These are phyloP conservation scores for Cyclophora punctaria DNA, from an alignment of 2,888 invertebrate species.

Conservation along the genomic window DNA sequence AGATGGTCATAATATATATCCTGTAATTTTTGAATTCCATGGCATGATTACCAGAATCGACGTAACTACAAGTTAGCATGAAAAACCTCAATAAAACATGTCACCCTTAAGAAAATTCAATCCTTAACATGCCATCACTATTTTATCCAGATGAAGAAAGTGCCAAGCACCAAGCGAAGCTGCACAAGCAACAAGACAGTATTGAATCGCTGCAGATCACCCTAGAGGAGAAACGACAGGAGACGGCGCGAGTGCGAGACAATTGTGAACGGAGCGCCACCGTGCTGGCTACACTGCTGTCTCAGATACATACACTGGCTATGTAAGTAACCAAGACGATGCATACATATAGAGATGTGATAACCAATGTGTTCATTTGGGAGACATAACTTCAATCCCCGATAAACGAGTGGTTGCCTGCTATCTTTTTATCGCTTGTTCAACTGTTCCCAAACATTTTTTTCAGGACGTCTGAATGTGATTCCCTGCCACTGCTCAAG, in stretches of 20 bases:
- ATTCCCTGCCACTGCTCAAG: conserved; percentile 81
- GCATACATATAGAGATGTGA: too few species aligned
- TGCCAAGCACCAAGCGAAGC: conserved; percentile 71
- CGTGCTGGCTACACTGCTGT: conserved; percentile 39
- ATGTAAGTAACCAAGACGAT: conserved; percentile 31
- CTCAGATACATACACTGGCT: conserved; percentile 45
- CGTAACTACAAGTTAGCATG: too few species aligned
- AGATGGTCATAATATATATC: too few species aligned
- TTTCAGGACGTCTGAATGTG: conserved; percentile 80
- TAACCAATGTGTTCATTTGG: too few species aligned
- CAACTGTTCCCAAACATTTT: background rate
- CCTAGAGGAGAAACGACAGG: conserved; percentile 62
- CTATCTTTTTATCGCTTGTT: too few species aligned
- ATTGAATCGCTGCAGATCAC: conserved; percentile 69
- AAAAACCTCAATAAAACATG: too few species aligned
- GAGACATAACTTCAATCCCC: too few species aligned
- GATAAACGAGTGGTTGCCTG: too few species aligned
- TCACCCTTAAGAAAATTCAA: too few species aligned
- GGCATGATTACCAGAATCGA: too few species aligned
- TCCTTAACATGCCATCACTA: too few species aligned
- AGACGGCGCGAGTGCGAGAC: conserved; percentile 45
- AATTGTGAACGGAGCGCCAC: conserved; percentile 33
- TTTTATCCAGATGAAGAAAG: conserved; percentile 71
- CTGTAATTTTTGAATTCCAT: too few species aligned
- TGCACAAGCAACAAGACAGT: conserved; percentile 76